phyloP scores from a whole-genome alignment of 2,797 vertebrate species.

The Argentina silus region DNA sequence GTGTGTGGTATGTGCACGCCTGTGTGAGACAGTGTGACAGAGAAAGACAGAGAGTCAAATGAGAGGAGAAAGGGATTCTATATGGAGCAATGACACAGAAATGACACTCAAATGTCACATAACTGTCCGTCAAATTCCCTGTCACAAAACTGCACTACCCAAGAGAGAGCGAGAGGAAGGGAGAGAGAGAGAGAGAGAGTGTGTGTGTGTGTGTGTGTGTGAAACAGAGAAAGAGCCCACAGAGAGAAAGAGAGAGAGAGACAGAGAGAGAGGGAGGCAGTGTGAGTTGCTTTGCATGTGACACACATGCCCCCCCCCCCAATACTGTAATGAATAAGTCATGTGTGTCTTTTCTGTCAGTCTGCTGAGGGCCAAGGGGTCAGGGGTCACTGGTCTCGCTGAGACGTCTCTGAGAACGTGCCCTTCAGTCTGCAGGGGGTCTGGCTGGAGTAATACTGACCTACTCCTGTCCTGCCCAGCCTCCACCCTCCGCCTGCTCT shows the following conservation, averaged over 20 bases:
- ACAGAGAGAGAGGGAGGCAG: neutral
- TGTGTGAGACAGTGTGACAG: too few species aligned
- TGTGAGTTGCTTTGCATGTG: neutral
- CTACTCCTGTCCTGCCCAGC: neutral
- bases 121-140: constrained; percentile 54
- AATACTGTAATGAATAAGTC: neutral
- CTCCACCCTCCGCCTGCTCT: neutral
- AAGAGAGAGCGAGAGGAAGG: neutral
- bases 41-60: neutral
- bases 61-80: constrained; percentile 41
- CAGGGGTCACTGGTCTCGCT: too few species aligned
- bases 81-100: constrained; percentile 36
- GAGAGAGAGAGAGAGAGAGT: neutral
- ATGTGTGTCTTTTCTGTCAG: too few species aligned
- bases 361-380: too few species aligned
- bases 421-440: too few species aligned
- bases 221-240: neutral
- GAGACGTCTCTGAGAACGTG: too few species aligned
- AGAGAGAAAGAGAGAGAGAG: neutral
- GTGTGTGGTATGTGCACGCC: too few species aligned
- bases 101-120: constrained; percentile 54
- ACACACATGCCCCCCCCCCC: neutral
- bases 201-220: neutral
- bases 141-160: neutral
- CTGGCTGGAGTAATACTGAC: too few species aligned